Conservation (phyloP, 2,113 vertebrate species). For the Arothron firmamentum region DNA sequence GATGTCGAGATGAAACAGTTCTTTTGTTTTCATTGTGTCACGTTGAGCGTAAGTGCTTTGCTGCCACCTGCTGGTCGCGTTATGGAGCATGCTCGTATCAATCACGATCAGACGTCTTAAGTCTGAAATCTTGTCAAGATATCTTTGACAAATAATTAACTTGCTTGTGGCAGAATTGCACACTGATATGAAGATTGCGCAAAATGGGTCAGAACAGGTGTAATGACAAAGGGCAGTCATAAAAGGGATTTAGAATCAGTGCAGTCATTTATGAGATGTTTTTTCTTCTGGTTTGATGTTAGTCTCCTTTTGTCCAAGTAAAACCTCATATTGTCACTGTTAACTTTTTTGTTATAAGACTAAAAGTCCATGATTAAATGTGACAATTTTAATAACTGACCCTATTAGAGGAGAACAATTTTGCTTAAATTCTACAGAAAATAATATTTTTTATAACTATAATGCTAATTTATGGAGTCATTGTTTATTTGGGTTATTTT, state of each 20-base stretch:
- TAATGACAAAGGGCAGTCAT: background rate
- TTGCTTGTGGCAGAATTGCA: background rate
- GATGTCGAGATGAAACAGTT: slow-evolving; percentile 56
- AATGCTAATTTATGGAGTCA: background rate
- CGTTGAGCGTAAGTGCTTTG: slow-evolving; percentile 18
- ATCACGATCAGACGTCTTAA: too few species aligned
- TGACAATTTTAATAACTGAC: too few species aligned
- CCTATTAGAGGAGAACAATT: too few species aligned
- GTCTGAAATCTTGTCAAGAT: too few species aligned
- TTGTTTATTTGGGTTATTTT: background rate
- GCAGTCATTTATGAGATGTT: background rate
- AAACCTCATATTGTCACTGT: too few species aligned
- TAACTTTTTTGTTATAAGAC: too few species aligned
- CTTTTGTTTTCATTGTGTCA: background rate
- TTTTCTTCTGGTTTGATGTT: background rate
- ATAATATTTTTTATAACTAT: too few species aligned
- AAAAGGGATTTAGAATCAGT: background rate
- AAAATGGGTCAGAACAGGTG: background rate
- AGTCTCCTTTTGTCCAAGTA: too few species aligned
- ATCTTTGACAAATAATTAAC: too few species aligned
- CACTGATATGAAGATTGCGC: background rate
- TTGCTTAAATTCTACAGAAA: too few species aligned
- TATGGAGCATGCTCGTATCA: background rate
- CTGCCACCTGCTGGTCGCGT: slow-evolving; percentile 49
- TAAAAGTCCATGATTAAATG: too few species aligned